These are phyloP conservation scores for Chironomus tepperi DNA, from an alignment of 1,140 invertebrate genomes.

Conservation along the genomic window DNA sequence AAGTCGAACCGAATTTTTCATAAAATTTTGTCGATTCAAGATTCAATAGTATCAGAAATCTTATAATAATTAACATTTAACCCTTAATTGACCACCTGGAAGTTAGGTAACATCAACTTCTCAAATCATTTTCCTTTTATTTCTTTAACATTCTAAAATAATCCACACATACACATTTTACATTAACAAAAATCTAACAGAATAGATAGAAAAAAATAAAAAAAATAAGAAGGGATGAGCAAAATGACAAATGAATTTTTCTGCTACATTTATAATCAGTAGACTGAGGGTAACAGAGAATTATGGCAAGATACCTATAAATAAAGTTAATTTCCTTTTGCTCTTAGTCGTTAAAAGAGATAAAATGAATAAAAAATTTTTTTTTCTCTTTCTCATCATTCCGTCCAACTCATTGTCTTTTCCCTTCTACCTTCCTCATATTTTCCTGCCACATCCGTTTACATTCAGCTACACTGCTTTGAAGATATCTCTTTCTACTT, in stretches of 20 bases:
- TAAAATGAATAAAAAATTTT: neutral
- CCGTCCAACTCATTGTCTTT: conserved; percentile 19
- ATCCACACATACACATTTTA: neutral
- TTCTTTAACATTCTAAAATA: too few species aligned
- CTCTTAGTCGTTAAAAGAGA: neutral
- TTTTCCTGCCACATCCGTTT: neutral
- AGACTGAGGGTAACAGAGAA: neutral
- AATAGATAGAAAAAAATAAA: too few species aligned
- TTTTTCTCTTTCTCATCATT: neutral
- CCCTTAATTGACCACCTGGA: too few species aligned
- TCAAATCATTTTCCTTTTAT: too few species aligned
- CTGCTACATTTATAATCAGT: conserved; percentile 13
- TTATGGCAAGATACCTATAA: conserved; percentile 19
- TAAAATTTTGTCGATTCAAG: too few species aligned
- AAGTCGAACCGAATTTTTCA: too few species aligned
- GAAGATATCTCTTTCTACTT: too few species aligned
- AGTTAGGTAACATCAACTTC: too few species aligned
- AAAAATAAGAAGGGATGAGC: neutral
- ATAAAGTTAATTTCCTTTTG: conserved; percentile 17
- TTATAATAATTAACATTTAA: too few species aligned
- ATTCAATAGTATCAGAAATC: too few species aligned
- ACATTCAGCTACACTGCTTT: too few species aligned
- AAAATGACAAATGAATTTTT: conserved; percentile 15
- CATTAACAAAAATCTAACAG: too few species aligned
- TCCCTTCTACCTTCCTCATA: neutral